Percentiles rank a stretch among this genome's conserved stretches.
phyloP scores from a whole-genome alignment of 1,140 invertebrate species.

The Chrysomallon squamiferum region DNA sequence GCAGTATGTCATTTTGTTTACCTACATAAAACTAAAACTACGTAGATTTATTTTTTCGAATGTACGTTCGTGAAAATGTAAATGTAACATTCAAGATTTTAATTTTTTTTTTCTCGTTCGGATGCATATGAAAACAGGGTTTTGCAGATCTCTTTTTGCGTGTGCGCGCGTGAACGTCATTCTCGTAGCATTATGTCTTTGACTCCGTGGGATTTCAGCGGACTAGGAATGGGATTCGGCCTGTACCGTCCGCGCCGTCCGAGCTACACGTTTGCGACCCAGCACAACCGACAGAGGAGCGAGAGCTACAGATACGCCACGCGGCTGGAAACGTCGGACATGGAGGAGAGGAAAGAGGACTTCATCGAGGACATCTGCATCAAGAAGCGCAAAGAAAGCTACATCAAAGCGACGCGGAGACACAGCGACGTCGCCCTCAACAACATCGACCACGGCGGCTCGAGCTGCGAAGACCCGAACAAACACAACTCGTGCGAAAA shows the following conservation, averaged over 20 bases:
- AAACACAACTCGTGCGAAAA: not conserved
- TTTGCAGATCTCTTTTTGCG: too few relatives aligned
- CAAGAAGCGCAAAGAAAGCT: constrained; percentile 54
- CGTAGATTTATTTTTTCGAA: too few relatives aligned
- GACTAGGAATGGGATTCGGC: constrained; percentile 56
- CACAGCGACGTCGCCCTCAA: too few relatives aligned
- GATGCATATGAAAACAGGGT: too few relatives aligned
- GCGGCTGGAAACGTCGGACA: constrained; percentile 36
- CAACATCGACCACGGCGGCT: not conserved
- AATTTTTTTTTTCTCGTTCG: too few relatives aligned
- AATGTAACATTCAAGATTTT: too few relatives aligned
- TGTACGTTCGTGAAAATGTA: too few relatives aligned
- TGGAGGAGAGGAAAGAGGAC: constrained; percentile 41
- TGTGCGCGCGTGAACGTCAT: too few relatives aligned
- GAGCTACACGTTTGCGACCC: constrained; percentile 60
- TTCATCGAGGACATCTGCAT: constrained; percentile 55
- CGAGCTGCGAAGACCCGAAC: too few relatives aligned
- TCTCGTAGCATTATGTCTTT: constrained; percentile 26
- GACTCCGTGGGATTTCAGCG: constrained; percentile 55
- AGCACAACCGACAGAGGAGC: constrained; percentile 47
- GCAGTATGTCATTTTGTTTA: too few relatives aligned
- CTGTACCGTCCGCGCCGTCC: constrained; percentile 56
- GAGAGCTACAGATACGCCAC: constrained; percentile 59
- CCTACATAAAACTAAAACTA: too few relatives aligned
- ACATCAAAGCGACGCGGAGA: constrained; percentile 42